phyloP scores from a whole-genome alignment of 2,797 vertebrate species.

The Fratercula arctica region DNA sequence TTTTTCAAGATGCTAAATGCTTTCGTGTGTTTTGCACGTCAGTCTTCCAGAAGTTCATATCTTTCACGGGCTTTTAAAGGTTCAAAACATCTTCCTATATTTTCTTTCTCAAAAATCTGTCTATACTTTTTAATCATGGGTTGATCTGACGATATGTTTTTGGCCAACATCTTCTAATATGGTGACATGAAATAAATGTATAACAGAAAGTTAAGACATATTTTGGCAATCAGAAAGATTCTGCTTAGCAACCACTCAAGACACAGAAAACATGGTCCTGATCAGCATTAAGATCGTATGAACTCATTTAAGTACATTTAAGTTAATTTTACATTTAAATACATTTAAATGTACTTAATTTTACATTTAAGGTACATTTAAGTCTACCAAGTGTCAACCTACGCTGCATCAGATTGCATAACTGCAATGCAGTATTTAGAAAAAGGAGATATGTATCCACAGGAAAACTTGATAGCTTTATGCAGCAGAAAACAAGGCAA shows the following conservation, averaged over 20 bases:
- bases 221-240: background rate
- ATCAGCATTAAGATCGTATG: background rate
- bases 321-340: no score
- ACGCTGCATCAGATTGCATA: background rate
- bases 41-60: background rate
- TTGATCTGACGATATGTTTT: background rate
- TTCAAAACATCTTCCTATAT: background rate
- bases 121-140: background rate
- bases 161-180: background rate
- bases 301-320: background rate
- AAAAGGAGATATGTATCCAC: background rate
- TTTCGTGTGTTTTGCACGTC: background rate
- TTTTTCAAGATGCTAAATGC: background rate
- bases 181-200: background rate
- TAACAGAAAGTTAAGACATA: background rate
- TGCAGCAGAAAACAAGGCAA: background rate
- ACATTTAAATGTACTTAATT: no score
- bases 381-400: background rate
- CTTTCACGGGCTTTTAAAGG: background rate
- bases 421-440: background rate
- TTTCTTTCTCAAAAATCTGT: background rate
- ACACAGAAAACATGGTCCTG: background rate
- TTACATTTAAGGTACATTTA: background rate
- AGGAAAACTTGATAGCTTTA: background rate
- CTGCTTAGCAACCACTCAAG: background rate